These are phyloP conservation scores for Coleophora flavipennella DNA, from an alignment of 2,888 invertebrate genomes.

Conservation along the genomic window DNA sequence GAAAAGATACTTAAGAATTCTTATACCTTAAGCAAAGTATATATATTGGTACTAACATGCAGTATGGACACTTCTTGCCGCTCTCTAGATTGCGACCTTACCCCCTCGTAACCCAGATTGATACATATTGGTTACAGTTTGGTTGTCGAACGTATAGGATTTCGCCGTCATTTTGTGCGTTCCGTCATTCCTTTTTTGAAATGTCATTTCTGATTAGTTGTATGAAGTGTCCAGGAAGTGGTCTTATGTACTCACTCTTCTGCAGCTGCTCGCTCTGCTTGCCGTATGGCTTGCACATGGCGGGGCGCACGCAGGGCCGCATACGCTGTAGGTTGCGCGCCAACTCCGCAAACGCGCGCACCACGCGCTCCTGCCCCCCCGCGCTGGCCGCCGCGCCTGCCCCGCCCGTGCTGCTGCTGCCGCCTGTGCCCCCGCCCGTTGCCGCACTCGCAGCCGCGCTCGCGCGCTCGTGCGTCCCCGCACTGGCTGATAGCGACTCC, in stretches of 20 bases:
- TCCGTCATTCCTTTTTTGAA: too few species aligned
- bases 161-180: too few species aligned
- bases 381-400: conserved; percentile 57
- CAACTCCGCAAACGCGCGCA: conserved; percentile 87
- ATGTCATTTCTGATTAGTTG: too few species aligned
- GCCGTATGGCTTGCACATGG: conserved; percentile 93
- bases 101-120: too few species aligned
- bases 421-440: conserved; percentile 79
- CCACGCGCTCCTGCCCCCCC: conserved; percentile 82
- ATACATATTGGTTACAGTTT: too few species aligned
- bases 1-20: too few species aligned
- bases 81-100: too few species aligned
- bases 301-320: conserved; percentile 89
- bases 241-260: conserved; percentile 81
- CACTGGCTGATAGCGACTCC: conserved; percentile 69
- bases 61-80: too few species aligned
- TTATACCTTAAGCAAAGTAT: too few species aligned
- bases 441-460: conserved; percentile 72
- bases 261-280: conserved; percentile 91
- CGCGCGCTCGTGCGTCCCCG: conserved; percentile 10
- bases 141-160: too few species aligned
- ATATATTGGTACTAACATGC: too few species aligned
- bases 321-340: conserved; percentile 91
- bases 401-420: conserved; percentile 71
- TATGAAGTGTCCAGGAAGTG: too few species aligned